A percentile compares a stretch with the other conserved stretches of the same genome.
Conservation (phyloP, 2,113 vertebrate genomes). For the Megaceryle torquata region DNA sequence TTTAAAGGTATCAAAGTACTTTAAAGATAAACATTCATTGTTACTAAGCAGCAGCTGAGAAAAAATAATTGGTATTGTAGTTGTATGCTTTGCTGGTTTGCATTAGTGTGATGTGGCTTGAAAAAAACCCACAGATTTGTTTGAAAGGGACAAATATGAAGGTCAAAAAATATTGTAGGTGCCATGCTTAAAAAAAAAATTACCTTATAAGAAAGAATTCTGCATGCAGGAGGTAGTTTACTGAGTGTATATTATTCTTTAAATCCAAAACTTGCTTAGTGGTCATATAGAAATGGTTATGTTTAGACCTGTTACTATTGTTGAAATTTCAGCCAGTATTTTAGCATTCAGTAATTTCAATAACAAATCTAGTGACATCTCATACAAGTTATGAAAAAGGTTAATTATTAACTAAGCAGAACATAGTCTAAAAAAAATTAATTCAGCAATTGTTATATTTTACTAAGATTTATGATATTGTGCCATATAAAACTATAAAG, state of each 20-base stretch:
- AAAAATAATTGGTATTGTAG: not conserved
- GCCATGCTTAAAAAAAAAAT: not conserved
- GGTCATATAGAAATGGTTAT: not conserved
- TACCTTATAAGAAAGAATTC: not conserved
- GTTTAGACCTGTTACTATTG: not conserved
- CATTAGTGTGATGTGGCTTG: not conserved
- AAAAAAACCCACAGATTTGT: not conserved
- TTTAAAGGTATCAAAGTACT: not conserved
- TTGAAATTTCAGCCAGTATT: not conserved
- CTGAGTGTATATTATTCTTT: not conserved
- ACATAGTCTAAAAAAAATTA: not conserved
- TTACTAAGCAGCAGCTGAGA: not conserved
- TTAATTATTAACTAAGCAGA: not conserved
- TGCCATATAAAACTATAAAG: not conserved
- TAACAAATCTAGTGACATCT: not conserved
- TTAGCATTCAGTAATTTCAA: not conserved
- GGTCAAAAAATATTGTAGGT: not conserved
- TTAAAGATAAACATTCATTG: slow-evolving; percentile 17
- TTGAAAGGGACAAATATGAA: not conserved
- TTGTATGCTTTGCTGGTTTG: not conserved
- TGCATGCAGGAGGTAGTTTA: not conserved
- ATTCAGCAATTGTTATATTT: not conserved
- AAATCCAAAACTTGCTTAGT: not conserved
- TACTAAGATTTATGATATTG: not conserved
- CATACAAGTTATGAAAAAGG: not conserved